Base-by-base conservation (phyloP, 1,140 invertebrate genomes). In the Chymomyza costata region DNA sequence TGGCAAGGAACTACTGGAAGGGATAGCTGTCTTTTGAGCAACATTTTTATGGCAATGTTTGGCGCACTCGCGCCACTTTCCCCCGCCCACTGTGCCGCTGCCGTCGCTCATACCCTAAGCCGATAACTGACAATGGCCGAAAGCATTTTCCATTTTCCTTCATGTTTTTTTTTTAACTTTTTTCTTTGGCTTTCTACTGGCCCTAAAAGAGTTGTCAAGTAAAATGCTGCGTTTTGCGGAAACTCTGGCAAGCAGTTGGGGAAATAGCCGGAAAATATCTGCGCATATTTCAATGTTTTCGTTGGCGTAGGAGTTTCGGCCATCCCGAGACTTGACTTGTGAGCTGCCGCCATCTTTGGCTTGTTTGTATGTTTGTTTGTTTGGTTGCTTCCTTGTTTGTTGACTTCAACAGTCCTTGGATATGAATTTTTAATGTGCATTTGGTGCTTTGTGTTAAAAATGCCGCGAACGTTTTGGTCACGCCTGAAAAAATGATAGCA, bases 371-470 rank as follows among this genome's bases (percentile, higher is more conserved):
- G n/a, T n/a, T 47, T 56, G 49, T 63, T 68, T 73, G 69, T 59
- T 67, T n/a, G n/a, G 64, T 61, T 44, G 13, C 14, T 16, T 30
- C 15, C 28, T 43, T 15, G 15, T 13, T 1, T 18, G 21, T 28
- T n/a, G n/a, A n/a, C 3, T 57, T 43, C n/a, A n/a, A n/a, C n/a
- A 65, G 44, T 66, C 71, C 54, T 67, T 56, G 67, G 71, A 78
- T 78, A 80, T 78, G 71, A 73, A 78, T 78, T 78, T 78, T 78
- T 78, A 78, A 78, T 78, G 71, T 80, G 67, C 73, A 78, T 78
- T 78, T 80, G 73, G 50, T 73, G 73, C 65, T 80, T 78, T 78
- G 66, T 78, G 71, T 78, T 73, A 70, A 80, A n/a, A 80, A 71
- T 71, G 62, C 60, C 67, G 67, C 67, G n/a, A n/a, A n/a, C n/a